Conservation (phyloP, 1,140 invertebrate species). For the Gryllus bimaculatus region DNA sequence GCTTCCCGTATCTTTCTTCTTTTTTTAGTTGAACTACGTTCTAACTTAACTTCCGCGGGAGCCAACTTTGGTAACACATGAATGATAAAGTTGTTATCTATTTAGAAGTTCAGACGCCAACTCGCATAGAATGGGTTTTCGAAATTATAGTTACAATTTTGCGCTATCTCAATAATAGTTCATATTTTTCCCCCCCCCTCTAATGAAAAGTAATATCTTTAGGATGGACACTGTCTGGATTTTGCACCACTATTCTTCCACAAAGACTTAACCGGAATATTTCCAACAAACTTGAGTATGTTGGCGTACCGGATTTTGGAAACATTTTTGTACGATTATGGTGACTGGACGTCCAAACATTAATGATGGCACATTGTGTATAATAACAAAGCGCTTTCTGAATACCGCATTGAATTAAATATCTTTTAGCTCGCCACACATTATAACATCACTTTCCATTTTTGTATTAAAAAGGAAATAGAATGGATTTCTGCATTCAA, state of each 20-base stretch:
- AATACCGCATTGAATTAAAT: background rate
- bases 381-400: too few relatives aligned
- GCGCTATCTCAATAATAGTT: background rate
- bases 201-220: background rate
- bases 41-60: background rate
- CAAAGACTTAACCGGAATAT: background rate
- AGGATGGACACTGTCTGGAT: background rate
- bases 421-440: background rate
- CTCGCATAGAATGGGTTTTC: background rate
- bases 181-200: background rate
- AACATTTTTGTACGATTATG: background rate
- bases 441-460: background rate
- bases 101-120: background rate
- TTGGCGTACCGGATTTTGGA: background rate
- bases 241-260: background rate
- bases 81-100: background rate
- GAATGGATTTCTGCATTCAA: background rate
- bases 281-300: background rate
- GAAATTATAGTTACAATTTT: background rate
- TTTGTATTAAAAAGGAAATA: background rate
- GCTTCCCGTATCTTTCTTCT: background rate
- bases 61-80: background rate
- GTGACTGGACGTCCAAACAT: background rate
- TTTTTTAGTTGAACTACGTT: background rate
- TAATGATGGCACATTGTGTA: background rate